These are phyloP conservation scores for Cheilosia urbana DNA, from an alignment of 2,888 invertebrate genomes.

Conservation along the genomic window DNA sequence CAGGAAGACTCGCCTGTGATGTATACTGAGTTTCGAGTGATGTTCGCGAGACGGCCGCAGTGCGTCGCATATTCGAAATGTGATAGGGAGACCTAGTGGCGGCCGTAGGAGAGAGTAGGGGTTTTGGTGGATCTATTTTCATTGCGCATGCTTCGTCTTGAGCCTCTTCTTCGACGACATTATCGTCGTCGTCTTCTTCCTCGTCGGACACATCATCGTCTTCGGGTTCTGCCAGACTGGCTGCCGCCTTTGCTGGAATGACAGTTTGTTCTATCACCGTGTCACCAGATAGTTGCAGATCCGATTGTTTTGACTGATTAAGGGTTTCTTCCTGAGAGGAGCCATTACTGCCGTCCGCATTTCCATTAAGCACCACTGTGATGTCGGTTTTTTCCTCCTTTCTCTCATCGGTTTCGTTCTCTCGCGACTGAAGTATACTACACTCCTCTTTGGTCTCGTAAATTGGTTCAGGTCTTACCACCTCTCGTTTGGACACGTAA, in stretches of 20 bases:
- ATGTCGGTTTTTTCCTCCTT: constrained; percentile 81
- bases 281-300: constrained; percentile 82
- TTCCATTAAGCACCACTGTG: constrained; percentile 66
- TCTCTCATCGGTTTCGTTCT: constrained; percentile 83
- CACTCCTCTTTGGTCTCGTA: constrained; percentile 82
- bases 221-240: constrained; percentile 62
- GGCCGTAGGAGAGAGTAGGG: constrained; percentile 78
- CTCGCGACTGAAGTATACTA: constrained; percentile 80
- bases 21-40: constrained; percentile 88
- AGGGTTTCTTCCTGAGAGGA: constrained; percentile 77
- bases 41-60: constrained; percentile 84
- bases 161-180: constrained; percentile 40
- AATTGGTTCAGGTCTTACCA: constrained; percentile 82
- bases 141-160: constrained; percentile 64
- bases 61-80: constrained; percentile 83
- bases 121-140: constrained; percentile 75
- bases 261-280: constrained; percentile 81
- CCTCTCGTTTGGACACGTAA: constrained; percentile 82
- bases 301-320: constrained; percentile 80
- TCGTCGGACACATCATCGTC: constrained; percentile 78
- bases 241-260: constrained; percentile 46
- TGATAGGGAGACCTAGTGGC: constrained; percentile 81
- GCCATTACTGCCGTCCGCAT: constrained; percentile 67
- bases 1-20: constrained; percentile 87
- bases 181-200: constrained; percentile 73